phyloP scores from a whole-genome alignment of 2,113 vertebrate species.

The Phaethornis superciliosus region DNA sequence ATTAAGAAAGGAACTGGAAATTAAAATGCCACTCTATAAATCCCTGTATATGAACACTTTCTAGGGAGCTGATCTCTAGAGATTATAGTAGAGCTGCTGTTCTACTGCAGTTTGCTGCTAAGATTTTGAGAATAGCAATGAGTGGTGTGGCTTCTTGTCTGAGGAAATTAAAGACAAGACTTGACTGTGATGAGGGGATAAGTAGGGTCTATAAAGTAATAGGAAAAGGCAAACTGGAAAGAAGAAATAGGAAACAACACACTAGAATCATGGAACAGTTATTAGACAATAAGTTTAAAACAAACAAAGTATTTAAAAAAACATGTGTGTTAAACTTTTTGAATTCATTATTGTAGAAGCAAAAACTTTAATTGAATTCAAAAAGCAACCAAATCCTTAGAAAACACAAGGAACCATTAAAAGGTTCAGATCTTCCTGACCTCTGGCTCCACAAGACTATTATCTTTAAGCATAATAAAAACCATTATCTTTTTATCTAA shows the following conservation, averaged over 20 bases:
- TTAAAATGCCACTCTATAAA: slow-evolving; percentile 1
- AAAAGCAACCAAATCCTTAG: too few species aligned
- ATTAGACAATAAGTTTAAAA: too few species aligned
- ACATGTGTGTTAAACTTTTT: too few species aligned
- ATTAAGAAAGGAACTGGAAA: not conserved
- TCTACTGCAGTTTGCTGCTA: not conserved
- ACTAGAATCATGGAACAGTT: not conserved
- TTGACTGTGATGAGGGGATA: not conserved
- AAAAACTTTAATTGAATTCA: too few species aligned
- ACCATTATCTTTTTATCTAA: not conserved
- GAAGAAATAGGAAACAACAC: not conserved
- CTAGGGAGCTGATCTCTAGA: not conserved
- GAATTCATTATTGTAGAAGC: too few species aligned
- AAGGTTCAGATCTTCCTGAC: too few species aligned
- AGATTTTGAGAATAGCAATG: not conserved
- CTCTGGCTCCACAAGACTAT: not conserved
- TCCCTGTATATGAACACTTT: not conserved
- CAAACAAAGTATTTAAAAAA: too few species aligned
- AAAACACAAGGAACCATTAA: too few species aligned
- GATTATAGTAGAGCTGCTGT: not conserved
- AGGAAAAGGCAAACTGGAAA: not conserved
- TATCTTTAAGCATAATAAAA: not conserved
- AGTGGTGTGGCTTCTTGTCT: not conserved
- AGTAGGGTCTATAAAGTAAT: not conserved
- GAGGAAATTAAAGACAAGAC: not conserved